Base-by-base conservation (phyloP, 1,140 invertebrate species). In the Nautilus pompilius region DNA sequence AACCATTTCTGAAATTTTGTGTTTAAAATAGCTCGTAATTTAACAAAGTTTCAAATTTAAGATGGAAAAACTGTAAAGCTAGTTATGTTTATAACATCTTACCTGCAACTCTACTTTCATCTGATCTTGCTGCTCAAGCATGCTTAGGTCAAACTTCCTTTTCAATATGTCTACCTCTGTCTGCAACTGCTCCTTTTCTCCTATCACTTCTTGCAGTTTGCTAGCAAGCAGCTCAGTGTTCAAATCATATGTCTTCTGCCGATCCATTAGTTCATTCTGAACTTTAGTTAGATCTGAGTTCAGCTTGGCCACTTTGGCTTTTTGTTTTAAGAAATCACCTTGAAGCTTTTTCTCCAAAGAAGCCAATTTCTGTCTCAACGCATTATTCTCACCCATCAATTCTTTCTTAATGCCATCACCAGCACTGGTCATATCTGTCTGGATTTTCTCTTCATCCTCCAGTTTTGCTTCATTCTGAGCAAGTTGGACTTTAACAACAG, bases 201-300 rank as follows among this genome's bases (percentile, higher is more conserved):
- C 34, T 10, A 68, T 62, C 59, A 72, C 59, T 51, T 80, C 77
- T 22, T 65, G 49, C 41, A 78, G 55, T 60, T 75, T 71, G 22
- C 48, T 61, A 53, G 68, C 71, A 28, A 79, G 53, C 22, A 74
- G 15, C 56, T 78, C 72, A n/a, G 79, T 29, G 55, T 80, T 76
- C 3, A 67, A 66, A 66, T 82, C 78, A 61, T 71, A 74, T 17
- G 63, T 69, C 45, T 71, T 72, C 61, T 78, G 76, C 30, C 72
- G 70, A 10, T 81, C 72, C 24, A 73, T 73, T 24, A 82, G 60
- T 55, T 83, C 82, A 49, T 70, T 74, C 54, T 82, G 72, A 30
- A 82, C 65, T 17, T 70, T 58, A 30, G 74, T 71, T 22, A 80
- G 57, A 62, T 74, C 71, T 26, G 67, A 36, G 56, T 62, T 70